Conservation (phyloP, 2,797 vertebrate species). For the Galago senegalensis region DNA sequence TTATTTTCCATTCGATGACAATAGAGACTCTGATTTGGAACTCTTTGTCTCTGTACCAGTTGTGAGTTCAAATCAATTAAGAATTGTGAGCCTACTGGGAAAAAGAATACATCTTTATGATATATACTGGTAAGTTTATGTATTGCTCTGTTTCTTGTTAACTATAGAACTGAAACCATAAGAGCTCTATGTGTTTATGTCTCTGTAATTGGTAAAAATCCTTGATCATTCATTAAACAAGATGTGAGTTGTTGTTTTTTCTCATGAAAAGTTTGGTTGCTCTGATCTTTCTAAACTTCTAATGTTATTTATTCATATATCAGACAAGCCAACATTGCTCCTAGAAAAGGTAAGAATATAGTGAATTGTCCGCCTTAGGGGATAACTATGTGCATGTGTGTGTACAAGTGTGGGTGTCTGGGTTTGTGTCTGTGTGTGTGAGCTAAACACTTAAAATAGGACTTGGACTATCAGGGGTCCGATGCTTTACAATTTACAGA, state of each 20-base stretch:
- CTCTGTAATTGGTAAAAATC: background rate
- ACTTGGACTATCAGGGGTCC: background rate
- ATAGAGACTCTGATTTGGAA: background rate
- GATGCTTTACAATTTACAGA: background rate
- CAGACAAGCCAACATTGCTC: background rate
- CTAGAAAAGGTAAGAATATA: background rate
- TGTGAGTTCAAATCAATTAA: constrained; percentile 2
- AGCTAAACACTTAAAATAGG: background rate
- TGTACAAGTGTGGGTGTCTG: too few relatives aligned
- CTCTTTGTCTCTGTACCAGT: background rate
- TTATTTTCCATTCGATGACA: background rate
- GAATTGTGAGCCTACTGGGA: background rate
- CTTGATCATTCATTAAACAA: background rate
- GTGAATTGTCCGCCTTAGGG: background rate
- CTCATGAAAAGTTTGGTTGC: background rate
- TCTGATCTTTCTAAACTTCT: background rate
- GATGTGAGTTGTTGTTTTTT: background rate
- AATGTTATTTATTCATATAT: background rate
- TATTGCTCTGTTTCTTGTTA: background rate
- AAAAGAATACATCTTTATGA: background rate
- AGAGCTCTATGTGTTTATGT: background rate
- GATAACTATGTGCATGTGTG: background rate
- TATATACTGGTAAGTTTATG: background rate
- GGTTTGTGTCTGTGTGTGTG: background rate
- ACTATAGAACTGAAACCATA: background rate